Base-by-base conservation (phyloP, 2,113 vertebrate genomes). In the Mugil cephalus region DNA sequence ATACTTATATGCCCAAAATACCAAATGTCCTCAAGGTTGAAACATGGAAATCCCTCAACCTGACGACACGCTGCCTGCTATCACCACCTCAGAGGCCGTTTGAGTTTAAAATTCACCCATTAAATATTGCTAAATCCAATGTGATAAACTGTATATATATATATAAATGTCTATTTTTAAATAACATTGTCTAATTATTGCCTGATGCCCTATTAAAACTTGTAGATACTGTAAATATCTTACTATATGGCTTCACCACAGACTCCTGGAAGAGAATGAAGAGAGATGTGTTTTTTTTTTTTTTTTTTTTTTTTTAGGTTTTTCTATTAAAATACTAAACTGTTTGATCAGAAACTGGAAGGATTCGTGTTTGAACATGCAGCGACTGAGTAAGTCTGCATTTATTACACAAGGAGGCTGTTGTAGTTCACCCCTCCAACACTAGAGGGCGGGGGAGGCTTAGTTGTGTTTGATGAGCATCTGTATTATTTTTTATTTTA, bases 371-470 rank as follows among this genome's bases (percentile, higher is more conserved):
- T n/a, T 2, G 8, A 45, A n/a, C 43, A 40, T 15, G 15, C 5
- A 30, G 14, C 14, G 12, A 13, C 8, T 40, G 39, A 12, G 4
- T 39, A 18, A 40, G 38, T 12, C 13, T 56, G 18, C 54, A 51
- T 43, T 51, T 10, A 21, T 53, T 24, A 15, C 19, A 15, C 39
- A 19, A 56, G 7, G 36, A 24, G 6, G 8, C 14, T 52, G n/a
- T 24, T 24, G 35, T 30, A 15, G 24, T 72, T 50, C 1, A 10
- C 11, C 8, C 56, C 2, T 39, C 11, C 30, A 63, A 68, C 88
- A 77, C 87, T 62, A 84, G 88, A 83, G 66, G 88, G 79, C 12
- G 81, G 1, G 17, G 43, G 45, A 80, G 72, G 67, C 61, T 40
- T 13, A 0, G 1, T 6, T 68, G 50, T 61, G 24, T 21, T 13